Conservation (phyloP, 2,113 vertebrate species). For the Nanger granti region DNA sequence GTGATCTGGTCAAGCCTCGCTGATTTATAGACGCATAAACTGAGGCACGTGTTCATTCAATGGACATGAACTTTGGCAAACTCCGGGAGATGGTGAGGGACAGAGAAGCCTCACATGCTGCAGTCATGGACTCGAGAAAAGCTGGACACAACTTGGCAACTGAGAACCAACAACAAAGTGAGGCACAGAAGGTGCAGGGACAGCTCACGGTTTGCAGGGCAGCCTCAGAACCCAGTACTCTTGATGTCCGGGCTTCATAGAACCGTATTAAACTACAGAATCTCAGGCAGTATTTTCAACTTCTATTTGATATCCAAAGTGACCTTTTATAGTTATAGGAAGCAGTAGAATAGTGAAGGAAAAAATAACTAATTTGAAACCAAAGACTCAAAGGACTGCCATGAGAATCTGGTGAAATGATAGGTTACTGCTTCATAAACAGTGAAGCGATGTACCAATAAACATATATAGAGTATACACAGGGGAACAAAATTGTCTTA, state of each 20-base stretch:
- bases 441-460: not conserved
- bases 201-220: not conserved
- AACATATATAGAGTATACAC: not conserved
- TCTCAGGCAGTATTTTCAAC: not conserved
- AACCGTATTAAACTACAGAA: not conserved
- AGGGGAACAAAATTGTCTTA: not conserved
- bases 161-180: not conserved
- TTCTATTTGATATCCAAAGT: not conserved
- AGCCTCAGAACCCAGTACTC: not conserved
- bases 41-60: not conserved
- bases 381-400: not conserved
- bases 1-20: not conserved
- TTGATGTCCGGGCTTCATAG: not conserved
- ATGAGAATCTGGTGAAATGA: not conserved
- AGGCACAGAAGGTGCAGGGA: not conserved
- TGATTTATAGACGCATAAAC: not conserved
- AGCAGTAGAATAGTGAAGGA: not conserved
- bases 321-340: not conserved
- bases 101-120: not conserved
- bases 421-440: not conserved
- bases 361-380: not conserved
- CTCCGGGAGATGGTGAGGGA: not conserved
- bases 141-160: not conserved
- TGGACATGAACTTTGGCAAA: not conserved
- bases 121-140: not conserved